Base-by-base conservation (phyloP, 2,888 invertebrate species). In the Protonemura montana region DNA sequence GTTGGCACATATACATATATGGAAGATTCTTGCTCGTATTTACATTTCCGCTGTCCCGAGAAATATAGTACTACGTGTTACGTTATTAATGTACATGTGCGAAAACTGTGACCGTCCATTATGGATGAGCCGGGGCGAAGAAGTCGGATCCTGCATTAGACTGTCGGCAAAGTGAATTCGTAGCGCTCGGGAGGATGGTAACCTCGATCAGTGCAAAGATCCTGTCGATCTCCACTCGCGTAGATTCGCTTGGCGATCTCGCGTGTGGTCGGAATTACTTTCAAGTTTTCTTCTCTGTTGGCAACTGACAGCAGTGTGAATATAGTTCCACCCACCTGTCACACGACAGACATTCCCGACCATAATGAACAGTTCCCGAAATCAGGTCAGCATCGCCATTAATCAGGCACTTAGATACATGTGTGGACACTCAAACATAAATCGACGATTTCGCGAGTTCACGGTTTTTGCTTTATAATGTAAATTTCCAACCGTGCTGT, bases 31-130 rank as follows among this genome's bases (percentile, higher is more conserved):
- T 59, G 59, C 59, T 59, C 59, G 59, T 59, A 59, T 59, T 59
- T 59, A 10, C 78, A 78, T 78, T 78, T 78, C 78, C 27, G 27
- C 78, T 78, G 28, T 28, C 26, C 78, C 78, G 78, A 78, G 78
- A 78, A 26, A 78, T 59, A 59, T 59, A 59, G 59, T 59, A 59
- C 3, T 59, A 59, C 35, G 35, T 35, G 35, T 35, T 59, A 59
- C 59, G 59, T 59, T 59, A 59, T 59, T 59, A 59, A 59, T 59
- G 21, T 59, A 59, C 59, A 59, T 16, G 59, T 35, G 35, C 59
- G 59, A 59, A 59, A 59, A 3, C 59, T 21, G 59, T 21, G 59
- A 2, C 59, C 59, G 13, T 13, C 7, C 59, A 59, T 59, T 59
- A 59, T 59, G 59, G 59, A 59, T 59, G 59, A 59, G 59, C 13